Conservation (phyloP, 2,797 vertebrate genomes). For the Chaunax sp. region DNA sequence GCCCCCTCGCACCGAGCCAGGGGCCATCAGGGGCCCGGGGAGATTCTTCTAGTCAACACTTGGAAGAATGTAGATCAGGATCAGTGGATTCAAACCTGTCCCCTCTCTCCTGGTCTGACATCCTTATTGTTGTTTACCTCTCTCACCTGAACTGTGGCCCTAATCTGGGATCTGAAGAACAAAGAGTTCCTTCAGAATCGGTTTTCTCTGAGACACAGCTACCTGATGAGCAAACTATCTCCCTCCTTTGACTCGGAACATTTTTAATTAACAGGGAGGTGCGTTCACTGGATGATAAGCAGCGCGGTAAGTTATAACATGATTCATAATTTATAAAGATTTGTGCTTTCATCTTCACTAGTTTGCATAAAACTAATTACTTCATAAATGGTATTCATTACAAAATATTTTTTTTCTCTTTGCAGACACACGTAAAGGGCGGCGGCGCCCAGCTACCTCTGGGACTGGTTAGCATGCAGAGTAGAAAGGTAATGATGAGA, state of each 20-base stretch:
- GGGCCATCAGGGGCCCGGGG: slow-evolving; percentile 86
- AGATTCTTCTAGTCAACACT: slow-evolving; percentile 87
- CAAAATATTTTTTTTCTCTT: slow-evolving; percentile 85
- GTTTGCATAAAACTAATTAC: slow-evolving; percentile 99
- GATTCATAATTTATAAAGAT: slow-evolving; percentile 99
- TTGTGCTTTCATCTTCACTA: slow-evolving; percentile 97
- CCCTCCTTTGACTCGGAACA: slow-evolving; percentile 88
- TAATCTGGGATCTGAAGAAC: slow-evolving; percentile 57
- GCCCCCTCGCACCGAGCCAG: slow-evolving; percentile 90
- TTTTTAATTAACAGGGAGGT: slow-evolving; percentile 97
- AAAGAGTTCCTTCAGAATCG: slow-evolving; percentile 57
- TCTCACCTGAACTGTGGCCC: slow-evolving; percentile 26
- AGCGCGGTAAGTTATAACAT: slow-evolving; percentile 94
- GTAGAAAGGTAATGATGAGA: slow-evolving; percentile 74
- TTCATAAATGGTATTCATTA: slow-evolving; percentile 98
- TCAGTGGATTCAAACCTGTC: slow-evolving; percentile 52
- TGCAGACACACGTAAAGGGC: slow-evolving; percentile 28
- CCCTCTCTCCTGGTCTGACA: slow-evolving; percentile 16
- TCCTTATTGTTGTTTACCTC: slow-evolving; percentile 56
- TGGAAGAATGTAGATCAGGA: slow-evolving; percentile 78
- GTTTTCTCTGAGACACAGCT: slow-evolving; percentile 58
- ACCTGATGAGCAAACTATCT: slow-evolving; percentile 76
- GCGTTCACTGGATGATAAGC: slow-evolving; percentile 87
- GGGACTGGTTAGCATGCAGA: slow-evolving; percentile 72
- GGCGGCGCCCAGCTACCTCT: slow-evolving; percentile 50